phyloP scores from a whole-genome alignment of 2,113 vertebrate genomes.

The Cavia aperea region DNA sequence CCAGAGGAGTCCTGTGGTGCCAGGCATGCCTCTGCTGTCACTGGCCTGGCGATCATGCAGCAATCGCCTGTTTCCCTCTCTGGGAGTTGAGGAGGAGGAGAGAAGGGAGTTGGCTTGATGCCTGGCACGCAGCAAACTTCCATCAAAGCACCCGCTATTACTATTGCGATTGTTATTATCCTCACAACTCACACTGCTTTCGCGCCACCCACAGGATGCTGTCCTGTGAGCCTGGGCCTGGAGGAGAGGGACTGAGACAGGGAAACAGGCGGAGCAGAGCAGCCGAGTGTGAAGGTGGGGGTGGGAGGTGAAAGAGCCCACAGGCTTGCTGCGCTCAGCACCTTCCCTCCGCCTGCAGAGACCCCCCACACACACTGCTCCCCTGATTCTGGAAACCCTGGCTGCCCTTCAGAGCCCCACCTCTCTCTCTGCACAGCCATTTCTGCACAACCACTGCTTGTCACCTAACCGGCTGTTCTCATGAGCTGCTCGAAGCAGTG shows the following conservation, averaged over 20 bases:
- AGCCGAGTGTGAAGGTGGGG: neutral
- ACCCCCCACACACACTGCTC: too few species aligned
- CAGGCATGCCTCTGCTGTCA: neutral
- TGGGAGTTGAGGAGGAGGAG: neutral
- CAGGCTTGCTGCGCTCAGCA: neutral
- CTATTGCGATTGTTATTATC: neutral
- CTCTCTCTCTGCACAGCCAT: too few species aligned
- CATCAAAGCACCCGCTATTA: neutral
- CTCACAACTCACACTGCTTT: neutral
- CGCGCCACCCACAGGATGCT: neutral
- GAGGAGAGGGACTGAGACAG: neutral
- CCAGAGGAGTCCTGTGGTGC: neutral
- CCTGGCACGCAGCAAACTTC: conserved; percentile 14
- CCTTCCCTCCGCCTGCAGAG: too few species aligned
- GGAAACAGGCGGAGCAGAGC: neutral
- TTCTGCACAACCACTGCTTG: too few species aligned
- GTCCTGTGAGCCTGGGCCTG: neutral
- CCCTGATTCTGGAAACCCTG: neutral
- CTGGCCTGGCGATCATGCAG: neutral
- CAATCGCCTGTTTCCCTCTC: neutral
- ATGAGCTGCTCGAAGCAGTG: fast-evolving
- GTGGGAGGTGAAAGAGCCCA: neutral
- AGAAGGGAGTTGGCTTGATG: neutral
- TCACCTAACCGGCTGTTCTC: neutral
- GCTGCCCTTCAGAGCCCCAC: too few species aligned